Base-by-base conservation (phyloP, 1,140 invertebrate genomes). In the Nomia melanderi region DNA sequence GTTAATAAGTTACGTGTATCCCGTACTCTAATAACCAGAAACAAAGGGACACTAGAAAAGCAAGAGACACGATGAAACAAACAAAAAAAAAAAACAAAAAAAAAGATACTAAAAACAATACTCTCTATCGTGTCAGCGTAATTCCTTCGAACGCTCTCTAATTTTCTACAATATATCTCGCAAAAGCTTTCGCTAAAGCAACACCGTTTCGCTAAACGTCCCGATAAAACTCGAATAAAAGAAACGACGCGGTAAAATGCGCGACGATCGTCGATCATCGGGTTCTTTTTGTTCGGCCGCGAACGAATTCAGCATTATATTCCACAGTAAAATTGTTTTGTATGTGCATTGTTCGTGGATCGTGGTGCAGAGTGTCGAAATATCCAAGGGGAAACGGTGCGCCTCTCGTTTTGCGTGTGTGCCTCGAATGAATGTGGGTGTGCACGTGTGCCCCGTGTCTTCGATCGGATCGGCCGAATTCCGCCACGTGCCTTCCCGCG, bases 1-100 rank as follows among this genome's bases (percentile, higher is more conserved):
- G 79, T 88, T 89, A 87, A 77, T 77, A 83, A 89, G 29, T 80
- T 67, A 86, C 64, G 78, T 72, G 33, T 74, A 84, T 70, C 65
- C 64, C 76, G 74, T 77, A 83, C 20, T 69, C 80, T 44, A 20
- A 12, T 12, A 39, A 39, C 36, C 8, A 39, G 6, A 39, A 39
- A 39, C 2, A 11, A 39, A 44, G 12, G 0, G 6, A 44, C 14
- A 44, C n/a, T n/a, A 17, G 20, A 44, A 44, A 44, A 44, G 50
- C 41, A 12, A 50, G n/a, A n/a, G n/a, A n/a, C n/a, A n/a, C n/a
- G n/a, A n/a, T n/a, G n/a, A 33, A 63, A 4, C 11, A 14, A 17
- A 29, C 56, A 57, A 14, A 56, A 41, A 63, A 1, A 11, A n/a
- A 17, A 29, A 31, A 31, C 1, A 56, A 27, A 14, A 4, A 29